Percentiles rank a stretch among this genome's conserved stretches.
phyloP scores from a whole-genome alignment of 1,140 invertebrate species.

The Scylla paramamosain region DNA sequence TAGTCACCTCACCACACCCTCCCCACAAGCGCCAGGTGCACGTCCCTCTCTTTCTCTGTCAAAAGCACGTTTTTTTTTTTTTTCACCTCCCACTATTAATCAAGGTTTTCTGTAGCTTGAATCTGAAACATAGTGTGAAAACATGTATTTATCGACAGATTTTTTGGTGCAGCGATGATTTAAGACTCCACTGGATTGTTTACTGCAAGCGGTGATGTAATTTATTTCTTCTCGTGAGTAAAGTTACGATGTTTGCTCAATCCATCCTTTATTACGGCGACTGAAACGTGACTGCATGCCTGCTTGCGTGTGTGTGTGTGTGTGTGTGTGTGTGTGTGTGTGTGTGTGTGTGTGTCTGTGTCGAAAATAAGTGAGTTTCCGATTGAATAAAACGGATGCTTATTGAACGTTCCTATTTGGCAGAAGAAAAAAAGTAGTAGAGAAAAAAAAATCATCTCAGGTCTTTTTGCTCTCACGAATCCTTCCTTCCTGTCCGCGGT shows the following conservation, averaged over 20 bases:
- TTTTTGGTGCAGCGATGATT: neutral
- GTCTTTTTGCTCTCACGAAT: neutral
- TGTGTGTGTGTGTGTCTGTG: conserved; percentile 6
- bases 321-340: conserved; percentile 20
- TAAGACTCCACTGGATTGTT: neutral
- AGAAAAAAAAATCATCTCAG: neutral
- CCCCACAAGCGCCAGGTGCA: too few species aligned
- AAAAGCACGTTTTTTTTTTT: neutral
- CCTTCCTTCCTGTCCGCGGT: neutral
- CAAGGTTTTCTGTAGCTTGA: neutral
- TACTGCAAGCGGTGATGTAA: neutral
- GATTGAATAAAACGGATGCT: neutral
- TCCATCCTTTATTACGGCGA: neutral
- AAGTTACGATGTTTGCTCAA: neutral
- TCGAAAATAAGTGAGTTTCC: neutral
- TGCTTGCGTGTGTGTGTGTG: neutral
- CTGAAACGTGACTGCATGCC: too few species aligned
- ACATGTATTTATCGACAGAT: neutral
- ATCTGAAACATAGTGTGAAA: neutral
- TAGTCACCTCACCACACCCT: too few species aligned
- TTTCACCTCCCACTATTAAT: neutral
- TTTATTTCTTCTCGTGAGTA: neutral
- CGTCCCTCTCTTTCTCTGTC: neutral
- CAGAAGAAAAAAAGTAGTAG: neutral
- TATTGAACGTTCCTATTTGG: neutral